Conservation (phyloP, 2,797 vertebrate species). For the Tragelaphus eurycerus region DNA sequence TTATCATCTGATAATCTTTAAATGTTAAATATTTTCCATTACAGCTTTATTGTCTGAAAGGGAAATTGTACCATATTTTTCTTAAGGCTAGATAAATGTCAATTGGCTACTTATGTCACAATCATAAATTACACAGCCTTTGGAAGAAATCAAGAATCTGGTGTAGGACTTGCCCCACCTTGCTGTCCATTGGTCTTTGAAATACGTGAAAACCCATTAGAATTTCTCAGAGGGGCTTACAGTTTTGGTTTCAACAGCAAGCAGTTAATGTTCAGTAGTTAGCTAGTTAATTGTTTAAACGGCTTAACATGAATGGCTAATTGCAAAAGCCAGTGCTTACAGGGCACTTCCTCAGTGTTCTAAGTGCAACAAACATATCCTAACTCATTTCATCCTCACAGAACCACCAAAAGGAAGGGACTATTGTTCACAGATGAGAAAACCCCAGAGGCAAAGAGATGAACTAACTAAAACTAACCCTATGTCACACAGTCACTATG, state of each 20-base stretch:
- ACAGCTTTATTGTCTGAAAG: background rate
- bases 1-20: constrained; percentile 5
- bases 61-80: background rate
- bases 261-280: background rate
- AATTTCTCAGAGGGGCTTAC: background rate
- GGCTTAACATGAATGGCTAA: background rate
- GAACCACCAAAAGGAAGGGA: background rate
- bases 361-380: background rate
- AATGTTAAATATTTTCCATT: constrained; percentile 24
- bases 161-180: background rate
- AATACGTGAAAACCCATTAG: background rate
- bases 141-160: background rate
- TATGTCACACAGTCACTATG: accelerated
- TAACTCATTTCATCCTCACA: background rate
- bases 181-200: background rate
- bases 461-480: background rate
- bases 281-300: background rate
- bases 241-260: background rate
- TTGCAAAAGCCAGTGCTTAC: background rate
- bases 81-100: constrained; percentile 15
- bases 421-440: background rate
- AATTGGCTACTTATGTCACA: background rate
- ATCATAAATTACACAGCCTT: background rate
- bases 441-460: background rate
- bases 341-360: background rate